Conservation (phyloP, 2,888 invertebrate genomes). For the Timandra comae region DNA sequence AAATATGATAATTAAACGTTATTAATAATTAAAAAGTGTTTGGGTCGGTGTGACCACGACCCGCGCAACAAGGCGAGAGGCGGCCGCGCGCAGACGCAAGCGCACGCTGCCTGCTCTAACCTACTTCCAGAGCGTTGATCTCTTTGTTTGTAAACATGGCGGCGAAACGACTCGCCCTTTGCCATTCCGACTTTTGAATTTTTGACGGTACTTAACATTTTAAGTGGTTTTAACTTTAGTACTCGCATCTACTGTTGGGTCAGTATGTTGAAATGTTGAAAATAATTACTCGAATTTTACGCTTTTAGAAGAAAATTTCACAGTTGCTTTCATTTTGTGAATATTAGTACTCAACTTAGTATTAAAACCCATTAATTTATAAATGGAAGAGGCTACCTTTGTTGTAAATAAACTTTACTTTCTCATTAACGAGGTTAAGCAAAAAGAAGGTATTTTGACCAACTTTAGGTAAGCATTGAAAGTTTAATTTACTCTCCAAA, state of each 20-base stretch:
- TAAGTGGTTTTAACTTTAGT: conserved; percentile 40
- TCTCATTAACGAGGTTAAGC: conserved; percentile 1
- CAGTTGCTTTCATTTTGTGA: too few species aligned
- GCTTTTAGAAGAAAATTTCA: too few species aligned
- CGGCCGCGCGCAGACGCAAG: conserved; percentile 28
- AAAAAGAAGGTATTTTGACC: neutral
- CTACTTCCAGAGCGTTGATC: conserved; percentile 75
- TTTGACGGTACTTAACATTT: too few species aligned
- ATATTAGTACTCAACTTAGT: too few species aligned
- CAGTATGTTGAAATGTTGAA: too few species aligned
- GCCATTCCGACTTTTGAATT: conserved; percentile 10
- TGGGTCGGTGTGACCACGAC: conserved; percentile 59
- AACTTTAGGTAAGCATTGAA: conserved; percentile 10
- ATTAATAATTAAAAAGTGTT: too few species aligned
- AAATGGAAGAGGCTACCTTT: too few species aligned
- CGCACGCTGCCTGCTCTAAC: conserved; percentile 58
- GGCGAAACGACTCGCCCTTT: conserved; percentile 37
- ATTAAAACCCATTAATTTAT: too few species aligned
- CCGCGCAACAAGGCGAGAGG: conserved; percentile 55
- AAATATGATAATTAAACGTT: too few species aligned
- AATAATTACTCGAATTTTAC: too few species aligned
- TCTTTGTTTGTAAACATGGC: conserved; percentile 77
- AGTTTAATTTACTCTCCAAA: conserved; percentile 45
- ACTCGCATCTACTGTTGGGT: conserved; percentile 20
- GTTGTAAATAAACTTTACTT: too few species aligned